Evolutionary conservation across 2,113 vertebrate species (phyloP).

Genomic region (Pantherophis guttatus): DNA sequence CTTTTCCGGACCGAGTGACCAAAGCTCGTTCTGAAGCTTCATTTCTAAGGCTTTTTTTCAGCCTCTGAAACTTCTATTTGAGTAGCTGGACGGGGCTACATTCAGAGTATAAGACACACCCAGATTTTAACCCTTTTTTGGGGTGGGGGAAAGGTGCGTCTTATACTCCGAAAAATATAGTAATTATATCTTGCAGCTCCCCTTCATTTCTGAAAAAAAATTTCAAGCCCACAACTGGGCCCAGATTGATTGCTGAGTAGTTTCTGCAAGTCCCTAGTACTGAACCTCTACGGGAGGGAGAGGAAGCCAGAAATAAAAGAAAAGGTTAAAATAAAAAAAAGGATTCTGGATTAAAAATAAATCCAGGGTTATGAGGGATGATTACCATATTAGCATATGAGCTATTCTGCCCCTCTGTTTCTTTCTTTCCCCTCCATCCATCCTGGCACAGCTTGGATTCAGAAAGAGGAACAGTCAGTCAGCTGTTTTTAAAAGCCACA

Average conservation of each 20-base stretch:
- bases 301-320: background rate
- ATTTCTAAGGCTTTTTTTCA: too few species aligned
- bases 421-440: constrained; percentile 15
- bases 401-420: background rate
- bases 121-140: too few species aligned
- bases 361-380: background rate
- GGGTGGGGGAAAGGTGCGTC: too few species aligned
- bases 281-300: background rate
- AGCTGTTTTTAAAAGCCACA: constrained; percentile 57
- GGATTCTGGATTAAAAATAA: background rate
- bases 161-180: too few species aligned
- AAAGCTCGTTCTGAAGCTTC: too few species aligned
- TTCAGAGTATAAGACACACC: too few species aligned
- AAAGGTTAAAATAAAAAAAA: too few species aligned
- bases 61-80: too few species aligned
- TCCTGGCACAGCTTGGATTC: constrained; percentile 42
- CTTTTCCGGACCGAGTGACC: too few species aligned
- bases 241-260: background rate
- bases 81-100: too few species aligned
- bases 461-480: constrained; percentile 41
- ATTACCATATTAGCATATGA: constrained; percentile 34
- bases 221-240: constrained; percentile 25
- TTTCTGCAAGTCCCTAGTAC: background rate
- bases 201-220: constrained; percentile 33
- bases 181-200: background rate